Percentiles rank a stretch among this genome's conserved stretches.
Conservation (phyloP, 2,797 vertebrate species). For the Vipera latastei region DNA sequence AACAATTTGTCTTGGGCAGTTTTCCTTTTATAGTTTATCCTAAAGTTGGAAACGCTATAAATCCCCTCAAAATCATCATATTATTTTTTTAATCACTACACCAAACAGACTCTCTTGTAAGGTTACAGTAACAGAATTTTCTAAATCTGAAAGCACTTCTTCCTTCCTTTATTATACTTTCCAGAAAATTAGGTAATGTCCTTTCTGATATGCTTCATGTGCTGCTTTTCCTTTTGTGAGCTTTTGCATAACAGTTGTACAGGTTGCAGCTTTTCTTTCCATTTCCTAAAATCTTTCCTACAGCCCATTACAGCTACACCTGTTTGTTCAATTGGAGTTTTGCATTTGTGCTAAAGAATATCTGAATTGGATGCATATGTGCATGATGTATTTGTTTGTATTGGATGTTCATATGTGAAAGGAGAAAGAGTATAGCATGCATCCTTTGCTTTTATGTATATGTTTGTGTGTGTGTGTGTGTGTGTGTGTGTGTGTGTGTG, state of each 20-base stretch:
- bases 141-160: too few relatives aligned
- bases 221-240: not conserved
- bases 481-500: not conserved
- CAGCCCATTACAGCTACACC: not conserved
- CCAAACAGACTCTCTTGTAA: too few relatives aligned
- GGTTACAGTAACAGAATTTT: too few relatives aligned
- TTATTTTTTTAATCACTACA: not conserved
- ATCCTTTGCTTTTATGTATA: not conserved
- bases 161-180: not conserved
- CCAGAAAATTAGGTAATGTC: not conserved
- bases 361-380: not conserved
- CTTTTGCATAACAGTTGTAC: not conserved
- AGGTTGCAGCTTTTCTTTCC: not conserved
- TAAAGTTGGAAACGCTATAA: not conserved
- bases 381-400: not conserved
- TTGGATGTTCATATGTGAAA: not conserved
- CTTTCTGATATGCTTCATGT: not conserved
- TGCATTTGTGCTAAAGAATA: not conserved
- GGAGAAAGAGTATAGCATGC: not conserved
- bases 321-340: not conserved
- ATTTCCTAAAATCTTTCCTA: not conserved
- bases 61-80: not conserved
- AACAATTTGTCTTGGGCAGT: not conserved
- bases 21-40: not conserved
- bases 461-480: not conserved